These are phyloP conservation scores for Vanessa atalanta DNA, from an alignment of 1,140 invertebrate genomes.

Conservation along the genomic window DNA sequence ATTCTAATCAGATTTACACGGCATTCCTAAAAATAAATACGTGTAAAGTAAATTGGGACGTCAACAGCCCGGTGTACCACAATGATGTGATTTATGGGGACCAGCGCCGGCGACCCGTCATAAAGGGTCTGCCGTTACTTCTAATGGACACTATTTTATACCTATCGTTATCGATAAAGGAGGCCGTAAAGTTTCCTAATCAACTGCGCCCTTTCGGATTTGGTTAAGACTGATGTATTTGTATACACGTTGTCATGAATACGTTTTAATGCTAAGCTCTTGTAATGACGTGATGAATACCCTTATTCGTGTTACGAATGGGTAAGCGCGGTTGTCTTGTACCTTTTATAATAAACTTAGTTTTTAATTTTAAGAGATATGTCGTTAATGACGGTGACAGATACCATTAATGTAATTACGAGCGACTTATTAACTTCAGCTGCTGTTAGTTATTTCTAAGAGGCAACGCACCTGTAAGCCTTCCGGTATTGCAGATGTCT, in stretches of 20 bases:
- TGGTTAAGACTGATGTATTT: slow-evolving; percentile 28
- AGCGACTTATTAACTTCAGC: no score
- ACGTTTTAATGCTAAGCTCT: slow-evolving; percentile 26
- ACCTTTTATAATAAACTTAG: neutral
- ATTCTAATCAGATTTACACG: slow-evolving; percentile 39
- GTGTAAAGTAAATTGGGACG: slow-evolving; percentile 37
- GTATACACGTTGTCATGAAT: slow-evolving; percentile 5
- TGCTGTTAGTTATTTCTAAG: no score
- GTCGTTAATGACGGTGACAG: no score
- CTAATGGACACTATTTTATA: slow-evolving; percentile 43
- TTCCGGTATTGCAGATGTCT: no score
- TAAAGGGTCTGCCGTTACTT: slow-evolving; percentile 34
- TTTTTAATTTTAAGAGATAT: neutral
- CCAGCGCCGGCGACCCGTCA: slow-evolving; percentile 26
- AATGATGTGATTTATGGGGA: slow-evolving; percentile 30
- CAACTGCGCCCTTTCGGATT: slow-evolving; percentile 26
- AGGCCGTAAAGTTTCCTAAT: slow-evolving; percentile 38
- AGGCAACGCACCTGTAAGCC: no score
- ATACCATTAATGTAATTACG: no score
- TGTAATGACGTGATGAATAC: slow-evolving; percentile 31
- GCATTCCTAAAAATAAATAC: slow-evolving; percentile 37
- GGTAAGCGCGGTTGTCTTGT: slow-evolving; percentile 11
- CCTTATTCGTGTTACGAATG: slow-evolving; percentile 18
- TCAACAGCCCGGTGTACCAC: slow-evolving; percentile 13
- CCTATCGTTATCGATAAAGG: slow-evolving; percentile 40